Evolutionary conservation across 2,888 invertebrate genomes (phyloP), one percentile per base, ranked within the genome.

Genomic region (Beris morrisii): DNA sequence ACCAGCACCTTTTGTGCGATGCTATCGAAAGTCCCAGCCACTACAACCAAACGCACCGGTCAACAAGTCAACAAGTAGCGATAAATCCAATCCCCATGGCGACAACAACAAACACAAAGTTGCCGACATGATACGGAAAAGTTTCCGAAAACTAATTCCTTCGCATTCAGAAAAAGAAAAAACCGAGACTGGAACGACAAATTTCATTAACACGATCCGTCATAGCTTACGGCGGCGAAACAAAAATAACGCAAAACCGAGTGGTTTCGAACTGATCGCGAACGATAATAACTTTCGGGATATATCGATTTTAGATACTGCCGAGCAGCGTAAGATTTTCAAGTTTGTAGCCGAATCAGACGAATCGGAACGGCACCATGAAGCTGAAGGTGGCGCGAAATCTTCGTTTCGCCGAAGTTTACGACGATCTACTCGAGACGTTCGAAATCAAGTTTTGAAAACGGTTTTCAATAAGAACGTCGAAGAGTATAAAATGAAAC

Each of bases 401-500:
- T 53, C 30, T n/a, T 74, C 75, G n/a, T 61, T 80, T 32, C 73
- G 80, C 7, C 77, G 73, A 43, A 79, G 78, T 67, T 73, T 79
- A 30, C 69, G 77, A 2, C 75, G 74, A 7, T 78, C 80, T 5
- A 78, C 80, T 4, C 74, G 77, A 12, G 78, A 75, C 52, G 75
- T 79, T n/a, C 77, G 77, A n/a, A 73, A 73, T 48, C 78, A 79
- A 65, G 74, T 80, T 57, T 71, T 75, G 73, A 77, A 75, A 68
- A 71, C 74, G 0, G 74, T 77, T n/a, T 80, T 80, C 71, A 75
- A 80, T 70, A 78, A 78, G 70, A 76, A 73, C 28, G 75, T 77
- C 32, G 79, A 80, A 48, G 77, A 74, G 61, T 80, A 80, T 69
- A 71, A 72, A 53, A 76, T 78, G 30, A 70, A 72, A 69, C 75